Evolutionary conservation across 2,888 invertebrate genomes (phyloP).

Genomic region (Caenorhabditis macrosperma): DNA sequence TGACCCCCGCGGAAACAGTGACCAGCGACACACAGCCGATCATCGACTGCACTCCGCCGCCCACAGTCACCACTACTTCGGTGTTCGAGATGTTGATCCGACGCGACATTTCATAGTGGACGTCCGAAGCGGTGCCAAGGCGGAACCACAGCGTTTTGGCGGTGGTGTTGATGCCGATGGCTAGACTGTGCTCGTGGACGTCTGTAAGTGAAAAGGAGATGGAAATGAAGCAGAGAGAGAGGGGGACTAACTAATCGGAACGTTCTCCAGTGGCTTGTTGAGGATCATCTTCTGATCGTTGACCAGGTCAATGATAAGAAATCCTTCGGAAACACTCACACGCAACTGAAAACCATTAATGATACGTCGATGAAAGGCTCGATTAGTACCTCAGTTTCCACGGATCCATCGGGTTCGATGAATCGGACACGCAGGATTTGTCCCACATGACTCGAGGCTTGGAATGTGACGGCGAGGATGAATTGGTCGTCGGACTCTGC

Average conservation of each 20-base stretch:
- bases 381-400: too few relatives aligned
- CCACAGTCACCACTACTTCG: slow-evolving; percentile 49
- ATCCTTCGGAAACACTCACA: slow-evolving; percentile 37
- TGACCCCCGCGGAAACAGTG: slow-evolving; percentile 48
- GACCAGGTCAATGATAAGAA: slow-evolving; percentile 53
- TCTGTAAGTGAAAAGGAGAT: slow-evolving; percentile 22
- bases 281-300: slow-evolving; percentile 44
- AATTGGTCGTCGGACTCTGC: slow-evolving; percentile 51
- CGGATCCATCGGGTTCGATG: slow-evolving; percentile 45
- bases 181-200: slow-evolving; percentile 33
- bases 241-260: slow-evolving; percentile 57
- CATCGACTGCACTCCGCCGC: slow-evolving; percentile 61
- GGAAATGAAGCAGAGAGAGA: not conserved
- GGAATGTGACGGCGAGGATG: slow-evolving; percentile 51
- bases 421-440: slow-evolving; percentile 59
- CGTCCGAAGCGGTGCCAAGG: slow-evolving; percentile 23
- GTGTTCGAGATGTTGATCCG: slow-evolving; percentile 49
- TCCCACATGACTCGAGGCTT: slow-evolving; percentile 50
- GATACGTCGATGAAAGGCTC: too few relatives aligned
- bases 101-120: slow-evolving; percentile 50
- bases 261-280: slow-evolving; percentile 57
- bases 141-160: slow-evolving; percentile 27
- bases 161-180: slow-evolving; percentile 38
- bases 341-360: slow-evolving; percentile 52
- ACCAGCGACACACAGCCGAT: slow-evolving; percentile 65